A percentile compares a stretch with the other conserved stretches of the same genome.
phyloP scores from a whole-genome alignment of 2,888 invertebrate genomes.

The Acholoe squamosa region DNA sequence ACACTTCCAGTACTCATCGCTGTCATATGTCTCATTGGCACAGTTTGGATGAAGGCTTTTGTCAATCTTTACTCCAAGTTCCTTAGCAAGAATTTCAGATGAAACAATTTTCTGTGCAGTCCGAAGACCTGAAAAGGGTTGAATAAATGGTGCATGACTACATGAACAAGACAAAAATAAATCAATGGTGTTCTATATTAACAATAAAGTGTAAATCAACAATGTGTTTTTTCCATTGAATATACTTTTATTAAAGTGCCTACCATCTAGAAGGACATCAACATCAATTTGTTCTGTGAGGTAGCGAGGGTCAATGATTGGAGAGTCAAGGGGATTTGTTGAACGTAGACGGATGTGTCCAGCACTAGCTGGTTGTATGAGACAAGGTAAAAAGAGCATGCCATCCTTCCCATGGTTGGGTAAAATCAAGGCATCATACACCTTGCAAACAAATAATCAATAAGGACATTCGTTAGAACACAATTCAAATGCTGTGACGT shows the following conservation, averaged over 20 bases:
- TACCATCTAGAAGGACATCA: constrained; percentile 10
- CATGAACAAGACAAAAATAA: background rate
- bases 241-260: background rate
- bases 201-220: background rate
- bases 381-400: background rate
- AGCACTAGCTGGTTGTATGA: background rate
- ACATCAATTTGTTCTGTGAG: constrained; percentile 11
- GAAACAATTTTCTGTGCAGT: background rate
- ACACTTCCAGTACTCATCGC: constrained; percentile 50
- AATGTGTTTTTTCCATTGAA: background rate
- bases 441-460: background rate
- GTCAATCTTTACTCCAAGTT: background rate
- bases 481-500: background rate
- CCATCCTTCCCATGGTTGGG: background rate
- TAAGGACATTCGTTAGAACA: background rate
- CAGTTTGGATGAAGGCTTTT: background rate
- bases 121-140: background rate
- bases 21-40: constrained; percentile 29
- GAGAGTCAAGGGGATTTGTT: constrained; percentile 24
- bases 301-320: constrained; percentile 4
- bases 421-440: background rate
- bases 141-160: background rate
- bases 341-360: background rate
- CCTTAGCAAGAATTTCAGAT: background rate
- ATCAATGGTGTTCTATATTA: background rate